These are phyloP conservation scores for Pectinophora gossypiella DNA, from an alignment of 1,140 invertebrate genomes.

Conservation along the genomic window DNA sequence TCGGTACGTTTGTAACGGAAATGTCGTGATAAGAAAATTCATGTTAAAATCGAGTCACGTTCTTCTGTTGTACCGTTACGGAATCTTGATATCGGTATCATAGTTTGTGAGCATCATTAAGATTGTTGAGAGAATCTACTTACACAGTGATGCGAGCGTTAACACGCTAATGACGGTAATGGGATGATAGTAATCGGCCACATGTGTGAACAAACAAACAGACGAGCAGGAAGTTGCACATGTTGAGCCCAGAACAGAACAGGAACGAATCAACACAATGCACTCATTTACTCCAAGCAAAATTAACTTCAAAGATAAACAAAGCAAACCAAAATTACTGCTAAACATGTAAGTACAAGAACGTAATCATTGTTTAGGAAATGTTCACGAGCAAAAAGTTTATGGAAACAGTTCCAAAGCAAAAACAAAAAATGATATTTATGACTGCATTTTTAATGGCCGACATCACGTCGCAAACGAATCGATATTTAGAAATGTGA, in stretches of 20 bases:
- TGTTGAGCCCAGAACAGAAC: constrained; percentile 4
- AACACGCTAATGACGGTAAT: constrained; percentile 15
- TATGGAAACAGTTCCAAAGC: too few relatives aligned
- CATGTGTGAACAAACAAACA: constrained; percentile 22
- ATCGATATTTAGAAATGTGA: too few relatives aligned
- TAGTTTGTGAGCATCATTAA: background rate
- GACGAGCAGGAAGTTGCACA: constrained; percentile 33
- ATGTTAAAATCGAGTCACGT: constrained; percentile 29
- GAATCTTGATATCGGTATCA: background rate
- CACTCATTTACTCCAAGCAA: background rate
- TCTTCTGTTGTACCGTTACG: constrained; percentile 38
- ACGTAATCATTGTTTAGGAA: too few relatives aligned
- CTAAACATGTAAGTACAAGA: too few relatives aligned
- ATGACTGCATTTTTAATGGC: too few relatives aligned
- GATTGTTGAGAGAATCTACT: background rate
- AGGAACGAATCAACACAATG: background rate
- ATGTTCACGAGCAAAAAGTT: too few relatives aligned
- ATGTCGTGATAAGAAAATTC: background rate
- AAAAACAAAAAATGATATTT: too few relatives aligned
- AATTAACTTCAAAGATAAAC: background rate
- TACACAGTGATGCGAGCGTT: background rate
- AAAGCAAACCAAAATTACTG: too few relatives aligned
- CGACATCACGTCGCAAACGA: too few relatives aligned
- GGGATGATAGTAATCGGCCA: background rate
- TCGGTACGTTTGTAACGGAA: background rate